Evolutionary conservation across 2,888 invertebrate species (phyloP), one percentile per base, ranked within the genome.

Genomic region (Pyrgus malvae): DNA sequence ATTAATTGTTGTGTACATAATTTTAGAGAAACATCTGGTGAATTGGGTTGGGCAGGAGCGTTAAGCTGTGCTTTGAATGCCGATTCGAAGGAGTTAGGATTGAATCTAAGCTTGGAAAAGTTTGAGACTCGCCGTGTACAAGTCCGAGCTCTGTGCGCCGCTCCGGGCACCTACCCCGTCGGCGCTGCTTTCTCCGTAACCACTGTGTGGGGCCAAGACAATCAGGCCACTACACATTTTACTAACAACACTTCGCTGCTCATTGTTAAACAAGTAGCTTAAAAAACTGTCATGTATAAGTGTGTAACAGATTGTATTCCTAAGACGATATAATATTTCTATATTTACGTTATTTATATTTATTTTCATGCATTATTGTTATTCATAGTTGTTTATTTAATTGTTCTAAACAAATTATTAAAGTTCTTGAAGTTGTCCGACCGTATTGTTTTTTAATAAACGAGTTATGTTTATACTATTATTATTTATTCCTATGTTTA

Each of bases 81-180:
- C 61, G 91, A 71, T 70, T 67, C 72, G 6, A 72, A 71, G 29
- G 90, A 70, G 72, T 79, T 68, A 62, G 91, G 74, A 62, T 89
- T 77, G 64, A 78, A 77, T 69, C 89, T 78, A 59, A 74, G 63
- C 23, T 74, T 93, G 63, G 84, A 86, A 65, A 86, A 91, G 62
- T 91, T 92, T 82, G 59, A 79, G 57, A 69, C 76, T 38, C 90
- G 90, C 63, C 90, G 90, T 65, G 85, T 94, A 65, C 84, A 85
- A 70, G 91, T 94, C 70, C 85, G 92, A 50, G 93, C 92, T 12
- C 86, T 93, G 57, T 86, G 93, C 63, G 91, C 93, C 19, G 82
- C 91, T 29, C 92, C 94, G 25, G 95, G 95, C 55, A 92, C 93
- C 4, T 95, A 93, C 76, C 92, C 94, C 64, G 85, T 95, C 57